phyloP scores from a whole-genome alignment of 1,140 invertebrate genomes.

The Metaphire vulgaris region DNA sequence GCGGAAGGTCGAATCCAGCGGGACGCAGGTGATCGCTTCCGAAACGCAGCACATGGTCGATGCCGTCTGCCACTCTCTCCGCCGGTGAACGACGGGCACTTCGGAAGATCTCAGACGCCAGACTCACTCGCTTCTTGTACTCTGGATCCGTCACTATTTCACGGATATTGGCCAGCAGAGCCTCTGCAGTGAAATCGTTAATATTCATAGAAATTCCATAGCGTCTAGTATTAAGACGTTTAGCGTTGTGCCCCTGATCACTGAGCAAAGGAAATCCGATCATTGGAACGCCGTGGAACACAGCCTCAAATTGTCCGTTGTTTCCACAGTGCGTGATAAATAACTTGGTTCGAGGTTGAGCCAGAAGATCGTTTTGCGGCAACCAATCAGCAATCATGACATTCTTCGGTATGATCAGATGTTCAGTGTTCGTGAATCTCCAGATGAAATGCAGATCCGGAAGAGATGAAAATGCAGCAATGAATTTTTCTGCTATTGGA shows the following conservation, averaged over 20 bases:
- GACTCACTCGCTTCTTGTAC: constrained; percentile 5
- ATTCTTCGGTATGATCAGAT: constrained; percentile 53
- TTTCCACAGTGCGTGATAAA: constrained; percentile 38
- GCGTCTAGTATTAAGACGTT: constrained; percentile 41
- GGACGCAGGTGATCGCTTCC: constrained; percentile 5
- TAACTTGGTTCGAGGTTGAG: constrained; percentile 29
- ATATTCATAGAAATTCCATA: constrained; percentile 25
- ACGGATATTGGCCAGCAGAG: constrained; percentile 3
- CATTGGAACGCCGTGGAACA: constrained; percentile 34
- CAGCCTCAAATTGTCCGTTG: constrained; percentile 35
- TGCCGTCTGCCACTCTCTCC: constrained; percentile 22
- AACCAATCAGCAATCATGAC: constrained; percentile 62
- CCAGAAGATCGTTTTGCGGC: constrained; percentile 56
- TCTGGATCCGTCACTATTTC: constrained; percentile 15
- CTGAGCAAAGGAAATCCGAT: constrained; percentile 37
- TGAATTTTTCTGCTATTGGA: neutral
- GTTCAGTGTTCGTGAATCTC: constrained; percentile 9
- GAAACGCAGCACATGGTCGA: constrained; percentile 26
- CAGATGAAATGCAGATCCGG: constrained; percentile 4
- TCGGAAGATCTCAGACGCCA: constrained; percentile 18
- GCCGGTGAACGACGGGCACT: constrained; percentile 1
- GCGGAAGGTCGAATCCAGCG: neutral
- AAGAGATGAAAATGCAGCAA: constrained; percentile 2
- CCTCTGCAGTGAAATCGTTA: constrained; percentile 12
- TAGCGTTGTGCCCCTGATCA: constrained; percentile 42